Conservation (phyloP, 2,797 vertebrate genomes). For the Macropus fuliginosus region DNA sequence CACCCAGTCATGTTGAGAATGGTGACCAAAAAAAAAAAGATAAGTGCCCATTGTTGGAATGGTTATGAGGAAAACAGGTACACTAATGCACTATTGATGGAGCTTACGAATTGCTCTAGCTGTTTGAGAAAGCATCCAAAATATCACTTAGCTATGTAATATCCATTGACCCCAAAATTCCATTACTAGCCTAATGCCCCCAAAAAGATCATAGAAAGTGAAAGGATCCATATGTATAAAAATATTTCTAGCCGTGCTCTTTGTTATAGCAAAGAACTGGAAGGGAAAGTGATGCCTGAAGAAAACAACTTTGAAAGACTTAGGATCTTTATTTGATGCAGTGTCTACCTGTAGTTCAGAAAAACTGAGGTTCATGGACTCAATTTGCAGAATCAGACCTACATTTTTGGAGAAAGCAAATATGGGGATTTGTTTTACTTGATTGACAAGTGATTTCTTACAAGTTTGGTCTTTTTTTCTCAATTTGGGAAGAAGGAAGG, state of each 20-base stretch:
- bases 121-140: neutral
- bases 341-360: neutral
- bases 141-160: neutral
- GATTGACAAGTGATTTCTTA: neutral
- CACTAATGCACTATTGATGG: neutral
- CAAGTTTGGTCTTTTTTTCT: neutral
- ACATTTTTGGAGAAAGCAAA: neutral
- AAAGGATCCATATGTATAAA: neutral
- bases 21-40: neutral
- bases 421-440: neutral
- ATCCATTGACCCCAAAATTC: neutral
- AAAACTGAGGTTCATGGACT: neutral
- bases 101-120: neutral
- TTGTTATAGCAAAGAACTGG: neutral
- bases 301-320: neutral
- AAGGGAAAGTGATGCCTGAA: neutral
- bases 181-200: neutral
- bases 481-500: neutral
- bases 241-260: neutral
- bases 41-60: neutral
- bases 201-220: neutral
- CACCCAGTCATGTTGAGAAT: neutral
- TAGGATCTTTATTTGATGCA: neutral
- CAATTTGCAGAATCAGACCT: neutral
- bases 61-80: neutral